Base-by-base conservation (phyloP, 2,797 vertebrate species). In the Fundulus diaphanus region DNA sequence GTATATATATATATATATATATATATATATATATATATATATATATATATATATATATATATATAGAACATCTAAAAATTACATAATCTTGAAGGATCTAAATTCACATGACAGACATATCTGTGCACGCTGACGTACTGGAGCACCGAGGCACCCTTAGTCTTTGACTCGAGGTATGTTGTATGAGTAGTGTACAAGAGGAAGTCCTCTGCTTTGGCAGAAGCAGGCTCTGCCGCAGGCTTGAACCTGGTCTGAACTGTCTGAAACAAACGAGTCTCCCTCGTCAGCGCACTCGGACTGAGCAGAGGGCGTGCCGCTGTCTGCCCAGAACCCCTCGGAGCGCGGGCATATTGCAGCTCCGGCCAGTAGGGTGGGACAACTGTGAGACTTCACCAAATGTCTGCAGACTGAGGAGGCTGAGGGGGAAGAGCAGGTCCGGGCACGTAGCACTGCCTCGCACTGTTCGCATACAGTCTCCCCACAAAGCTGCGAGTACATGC, bases 241-340 rank as follows among this genome's bases (percentile, higher is more conserved):
- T 94, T 99, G 98, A 44, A 99, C 96, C 93, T 99, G 97, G 89
- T 99, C 97, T 0, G 98, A 99, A 88, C 97, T 99, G 95, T 99
- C 98, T 0, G 97, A 99, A 77, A 99, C 96, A 11, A 99, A 98
- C 3, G 98, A 99, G 87, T 98, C 98, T 0, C 97, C 98, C 91
- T 99, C 98, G 0, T 99, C 98, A 0, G 96, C 97, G 0, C 96
- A 99, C 90, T 99, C 98, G 0, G 97, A 99, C 91, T 97, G 98
- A 49, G 97, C 97, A 0, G 97, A 97, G 81, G 97, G 96, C 0
- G 97, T 97, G 87, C 96, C 94, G 1, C 96, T 96, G 91, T 98
- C 97, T 0, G 96, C 96, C 97, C 98, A 99, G 82, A 96, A 98
- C 35, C 96, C 95, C 9, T 97, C 96, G 0, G 95, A 82, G 59